These are phyloP conservation scores for Cacoxenus indagator DNA, from an alignment of 2,888 invertebrate genomes.

Conservation along the genomic window DNA sequence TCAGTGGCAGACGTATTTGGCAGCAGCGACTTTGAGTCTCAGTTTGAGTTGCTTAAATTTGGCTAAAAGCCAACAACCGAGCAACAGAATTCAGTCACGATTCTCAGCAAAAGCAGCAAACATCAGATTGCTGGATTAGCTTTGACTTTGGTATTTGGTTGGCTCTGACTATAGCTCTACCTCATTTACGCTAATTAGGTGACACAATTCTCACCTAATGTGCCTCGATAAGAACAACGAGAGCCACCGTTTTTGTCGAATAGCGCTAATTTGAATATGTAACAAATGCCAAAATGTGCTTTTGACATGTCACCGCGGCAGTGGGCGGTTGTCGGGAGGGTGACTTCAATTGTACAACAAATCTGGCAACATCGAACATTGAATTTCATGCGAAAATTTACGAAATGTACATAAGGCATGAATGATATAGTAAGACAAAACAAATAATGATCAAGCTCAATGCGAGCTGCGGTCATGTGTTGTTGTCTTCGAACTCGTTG, in stretches of 20 bases:
- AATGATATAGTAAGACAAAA: background rate
- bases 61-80: background rate
- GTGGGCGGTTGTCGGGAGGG: no score
- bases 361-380: no score
- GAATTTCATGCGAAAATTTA: no score
- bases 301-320: no score
- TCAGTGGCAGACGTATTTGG: no score
- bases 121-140: constrained; percentile 15
- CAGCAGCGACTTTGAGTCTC: no score
- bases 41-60: no score
- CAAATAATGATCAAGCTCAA: constrained; percentile 3
- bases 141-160: constrained; percentile 7
- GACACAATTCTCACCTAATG: constrained; percentile 70
- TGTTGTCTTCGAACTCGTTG: background rate
- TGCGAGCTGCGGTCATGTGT: no score
- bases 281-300: background rate
- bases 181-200: constrained; percentile 68
- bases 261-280: constrained; percentile 11
- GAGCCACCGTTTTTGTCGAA: constrained; percentile 2
- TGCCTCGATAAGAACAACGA: constrained; percentile 49
- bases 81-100: constrained; percentile 5
- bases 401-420: no score
- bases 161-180: no score
- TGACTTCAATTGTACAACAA: no score
- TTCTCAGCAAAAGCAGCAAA: background rate